Evolutionary conservation across 92 coral and sea anemone genomes (phyloP).

Genomic region (Parazoanthus darwini): DNA sequence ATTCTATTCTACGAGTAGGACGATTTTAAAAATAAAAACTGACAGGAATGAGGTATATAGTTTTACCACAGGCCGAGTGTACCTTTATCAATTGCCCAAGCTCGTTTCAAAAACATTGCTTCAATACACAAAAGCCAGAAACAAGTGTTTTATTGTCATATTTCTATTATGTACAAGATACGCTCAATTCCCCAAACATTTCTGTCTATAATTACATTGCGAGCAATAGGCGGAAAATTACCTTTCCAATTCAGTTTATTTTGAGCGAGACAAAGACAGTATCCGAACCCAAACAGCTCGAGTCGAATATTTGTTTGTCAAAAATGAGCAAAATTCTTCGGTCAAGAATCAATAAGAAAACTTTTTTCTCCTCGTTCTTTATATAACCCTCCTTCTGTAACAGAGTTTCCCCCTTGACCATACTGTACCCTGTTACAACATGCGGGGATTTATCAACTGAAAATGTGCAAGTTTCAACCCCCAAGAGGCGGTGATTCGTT

Average conservation of each 20-base stretch:
- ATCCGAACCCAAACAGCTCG: not conserved
- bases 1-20: too few species aligned
- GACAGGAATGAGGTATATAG: not conserved
- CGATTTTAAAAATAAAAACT: too few species aligned
- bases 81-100: too few species aligned
- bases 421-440: not conserved
- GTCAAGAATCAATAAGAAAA: not conserved
- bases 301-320: not conserved
- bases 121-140: not conserved
- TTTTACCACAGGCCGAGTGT: not conserved
- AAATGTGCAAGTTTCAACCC: not conserved
- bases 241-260: not conserved
- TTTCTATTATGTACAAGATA: conserved; percentile 31
- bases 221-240: not conserved
- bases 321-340: not conserved
- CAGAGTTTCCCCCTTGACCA: not conserved
- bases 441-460: not conserved
- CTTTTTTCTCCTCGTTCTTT: not conserved
- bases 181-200: conserved; percentile 6
- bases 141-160: conserved; percentile 1
- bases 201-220: not conserved
- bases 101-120: not conserved
- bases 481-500: not conserved
- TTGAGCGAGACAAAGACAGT: not conserved
- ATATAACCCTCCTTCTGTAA: not conserved